Evolutionary conservation across 2,888 invertebrate genomes (phyloP).

Genomic region (Gastrophysa polygoni): DNA sequence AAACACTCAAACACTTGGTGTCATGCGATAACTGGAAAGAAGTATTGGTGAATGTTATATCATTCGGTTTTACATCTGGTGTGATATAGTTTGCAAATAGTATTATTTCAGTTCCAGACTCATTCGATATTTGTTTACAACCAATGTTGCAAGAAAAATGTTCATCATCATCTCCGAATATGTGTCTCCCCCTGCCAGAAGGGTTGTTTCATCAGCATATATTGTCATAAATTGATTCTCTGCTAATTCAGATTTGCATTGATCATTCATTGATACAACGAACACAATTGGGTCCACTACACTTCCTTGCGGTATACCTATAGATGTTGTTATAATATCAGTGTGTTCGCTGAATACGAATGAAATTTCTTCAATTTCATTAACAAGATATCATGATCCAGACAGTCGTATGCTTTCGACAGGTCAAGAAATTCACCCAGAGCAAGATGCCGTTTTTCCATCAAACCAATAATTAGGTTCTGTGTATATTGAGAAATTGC

Average conservation of each 20-base stretch:
- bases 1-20: no score
- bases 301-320: neutral
- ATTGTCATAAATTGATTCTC: conserved; percentile 6
- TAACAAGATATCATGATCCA: conserved; percentile 10
- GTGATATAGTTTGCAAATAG: no score
- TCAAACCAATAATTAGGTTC: neutral
- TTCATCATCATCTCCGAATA: neutral
- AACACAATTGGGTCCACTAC: conserved; percentile 6
- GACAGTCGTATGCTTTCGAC: conserved; percentile 8
- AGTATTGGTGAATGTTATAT: no score
- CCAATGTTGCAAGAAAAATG: neutral
- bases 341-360: neutral
- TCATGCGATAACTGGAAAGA: no score
- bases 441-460: conserved; percentile 9
- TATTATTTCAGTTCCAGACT: no score
- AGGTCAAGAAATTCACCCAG: conserved; percentile 11
- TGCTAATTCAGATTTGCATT: conserved; percentile 1
- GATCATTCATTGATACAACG: conserved; percentile 9
- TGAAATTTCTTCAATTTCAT: conserved; percentile 4
- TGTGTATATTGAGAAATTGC: conserved; percentile 2
- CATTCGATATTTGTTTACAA: no score
- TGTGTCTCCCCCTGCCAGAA: conserved; percentile 10
- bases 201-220: conserved; percentile 10
- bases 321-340: conserved; percentile 4
- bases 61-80: no score